Evolutionary conservation across 2,888 invertebrate species (phyloP), one percentile per base, ranked within the genome.

Genomic region (Linnaemya vulpina): DNA sequence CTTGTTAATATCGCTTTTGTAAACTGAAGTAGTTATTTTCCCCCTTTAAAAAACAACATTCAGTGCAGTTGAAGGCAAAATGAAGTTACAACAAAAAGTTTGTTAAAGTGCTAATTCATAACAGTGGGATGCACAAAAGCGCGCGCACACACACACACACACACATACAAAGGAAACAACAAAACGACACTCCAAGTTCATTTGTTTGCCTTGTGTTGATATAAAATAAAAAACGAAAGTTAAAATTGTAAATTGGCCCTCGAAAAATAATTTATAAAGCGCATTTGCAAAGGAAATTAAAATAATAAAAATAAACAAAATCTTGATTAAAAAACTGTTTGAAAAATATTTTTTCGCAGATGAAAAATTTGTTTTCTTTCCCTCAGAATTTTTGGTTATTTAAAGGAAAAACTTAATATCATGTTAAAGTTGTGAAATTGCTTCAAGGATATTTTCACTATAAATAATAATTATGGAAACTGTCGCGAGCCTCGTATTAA

Each of bases 41-140:
- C 38, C 7, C n/a, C 25, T 35, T 40, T 40, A 40, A 60, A 20
- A 75, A 65, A 55, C 11, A 68, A 46, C 46, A 55, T 38, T 63
- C 17, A 17, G 10, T 30, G 35, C 46, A 53, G 53, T 78, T 71
- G 70, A 78, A 78, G 63, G 78, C 63, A 71, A 77, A 70, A 55
- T 53, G 13, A 55, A 46, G 7, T 17, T 55, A n/a, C 30, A n/a
- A 43, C 13, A 30, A 35, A 63, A 67, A 67, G n/a, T 11, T 46
- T 60, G 3, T 65, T 11, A 63, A 51, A 62, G 51, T 70, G 25
- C n/a, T n/a, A 43, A 67, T 55, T 65, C 35, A 63, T 25, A 63
- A 65, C 55, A 58, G 79, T 79, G 55, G 79, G 79, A 71, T 65
- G 79, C 40, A 63, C 35, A 53, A 40, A 38, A 53, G n/a, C n/a